Conservation (phyloP, 2,113 vertebrate species). For the Gobius niger region DNA sequence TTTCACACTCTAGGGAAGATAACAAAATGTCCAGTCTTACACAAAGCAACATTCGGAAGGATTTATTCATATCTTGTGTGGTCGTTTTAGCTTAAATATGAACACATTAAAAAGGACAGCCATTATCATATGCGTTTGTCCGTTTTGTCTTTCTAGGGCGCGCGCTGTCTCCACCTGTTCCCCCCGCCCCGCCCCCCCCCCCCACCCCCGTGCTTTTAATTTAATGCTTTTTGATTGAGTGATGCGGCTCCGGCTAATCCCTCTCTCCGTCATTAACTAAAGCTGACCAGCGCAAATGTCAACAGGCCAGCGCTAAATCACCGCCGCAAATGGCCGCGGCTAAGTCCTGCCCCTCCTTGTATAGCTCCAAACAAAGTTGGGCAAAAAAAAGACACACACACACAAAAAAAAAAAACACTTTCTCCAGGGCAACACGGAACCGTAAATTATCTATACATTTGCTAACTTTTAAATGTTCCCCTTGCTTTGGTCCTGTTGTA, state of each 20-base stretch:
- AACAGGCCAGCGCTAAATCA: conserved; percentile 6
- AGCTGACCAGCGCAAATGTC: conserved; percentile 14
- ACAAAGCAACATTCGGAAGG: too few relatives aligned
- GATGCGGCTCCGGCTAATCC: background rate
- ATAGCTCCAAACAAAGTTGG: too few relatives aligned
- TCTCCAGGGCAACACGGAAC: background rate
- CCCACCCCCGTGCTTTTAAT: background rate
- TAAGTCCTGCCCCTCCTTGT: background rate
- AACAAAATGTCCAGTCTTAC: too few relatives aligned
- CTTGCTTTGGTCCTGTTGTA: too few relatives aligned
- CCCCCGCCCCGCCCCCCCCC: too few relatives aligned
- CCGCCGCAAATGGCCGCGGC: background rate
- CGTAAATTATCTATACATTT: too few relatives aligned
- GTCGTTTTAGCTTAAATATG: too few relatives aligned
- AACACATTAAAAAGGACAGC: too few relatives aligned
- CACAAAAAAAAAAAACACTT: background rate
- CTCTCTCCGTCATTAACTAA: background rate
- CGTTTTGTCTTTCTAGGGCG: background rate
- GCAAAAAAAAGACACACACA: background rate
- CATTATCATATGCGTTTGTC: background rate
- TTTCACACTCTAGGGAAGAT: too few relatives aligned
- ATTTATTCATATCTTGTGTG: too few relatives aligned
- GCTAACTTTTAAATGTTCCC: too few relatives aligned
- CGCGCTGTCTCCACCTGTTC: background rate
- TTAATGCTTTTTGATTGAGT: conserved; percentile 1